Evolutionary conservation across 1,140 invertebrate species (phyloP), one percentile per base, ranked within the genome.

Genomic region (Penaeus vannamei): DNA sequence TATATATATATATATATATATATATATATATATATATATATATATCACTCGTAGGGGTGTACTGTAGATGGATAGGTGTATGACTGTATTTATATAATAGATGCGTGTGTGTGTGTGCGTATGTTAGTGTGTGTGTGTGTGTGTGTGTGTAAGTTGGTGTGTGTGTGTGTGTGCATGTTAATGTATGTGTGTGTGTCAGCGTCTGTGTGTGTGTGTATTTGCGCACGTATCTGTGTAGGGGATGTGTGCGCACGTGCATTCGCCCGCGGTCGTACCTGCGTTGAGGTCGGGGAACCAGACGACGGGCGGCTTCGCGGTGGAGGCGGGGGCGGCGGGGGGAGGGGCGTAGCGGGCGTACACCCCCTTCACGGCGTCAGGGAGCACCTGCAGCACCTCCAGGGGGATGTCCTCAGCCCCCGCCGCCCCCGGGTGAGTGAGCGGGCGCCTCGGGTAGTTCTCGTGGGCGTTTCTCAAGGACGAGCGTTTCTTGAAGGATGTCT

Each of bases 221-320:
- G n/a, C 17, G n/a, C 8, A 23, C 8, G n/a, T 29, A 22, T 29
- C 5, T 29, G n/a, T 76, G n/a, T 53, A 26, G 17, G 4, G 20
- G 17, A 12, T 17, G 53, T 10, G 5, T 10, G 10, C 17, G 36
- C 36, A 8, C 5, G 36, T 42, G 36, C 36, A 42, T 5, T 42
- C 10, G 36, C 36, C 4, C 4, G 32, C 19, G 32, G 32, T 72
- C 26, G 26, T 32, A 87, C 86, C 86, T 82, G n/a, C 53, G 66
- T 32, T 90, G 60, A 86, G 84, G 60, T 85, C 60, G 8, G 89
- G 89, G 61, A 90, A 90, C 89, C 89, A 90, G 26, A 90, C 89
- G 26, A 84, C 84, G 2, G 89, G 89, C 83, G 64, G 32, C 29
- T 53, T 23, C 17, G 82, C 80, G n/a, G 84, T 90, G 29, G 83